A percentile compares a stretch with the other conserved stretches of the same genome.
Evolutionary conservation across 2,113 vertebrate genomes (phyloP).

Genomic region (Ovis aries): DNA sequence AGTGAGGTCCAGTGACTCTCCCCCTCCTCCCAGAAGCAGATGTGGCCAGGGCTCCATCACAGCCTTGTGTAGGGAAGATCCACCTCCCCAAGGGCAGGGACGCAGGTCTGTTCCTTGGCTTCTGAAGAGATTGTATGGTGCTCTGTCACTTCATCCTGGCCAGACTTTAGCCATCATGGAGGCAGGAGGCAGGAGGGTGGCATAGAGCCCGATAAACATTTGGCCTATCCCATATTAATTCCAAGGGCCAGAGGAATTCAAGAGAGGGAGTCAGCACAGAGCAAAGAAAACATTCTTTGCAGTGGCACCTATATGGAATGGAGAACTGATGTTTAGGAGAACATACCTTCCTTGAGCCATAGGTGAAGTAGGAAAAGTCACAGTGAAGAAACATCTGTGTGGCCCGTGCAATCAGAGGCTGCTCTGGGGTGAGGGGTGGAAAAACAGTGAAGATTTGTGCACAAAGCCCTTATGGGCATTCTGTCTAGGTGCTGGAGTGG

Average conservation of each 20-base stretch:
- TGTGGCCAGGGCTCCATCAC: background rate
- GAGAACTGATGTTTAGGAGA: background rate
- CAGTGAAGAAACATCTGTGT: rapidly evolving
- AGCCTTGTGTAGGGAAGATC: background rate
- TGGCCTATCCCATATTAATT: background rate
- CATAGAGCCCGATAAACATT: background rate
- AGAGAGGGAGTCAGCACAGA: background rate
- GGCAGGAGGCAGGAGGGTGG: background rate
- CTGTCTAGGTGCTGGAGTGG: background rate
- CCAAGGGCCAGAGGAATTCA: background rate
- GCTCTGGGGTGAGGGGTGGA: no score
- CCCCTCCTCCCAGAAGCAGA: background rate
- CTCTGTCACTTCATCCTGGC: background rate
- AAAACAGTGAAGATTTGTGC: background rate
- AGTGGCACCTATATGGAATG: background rate
- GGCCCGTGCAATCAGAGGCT: background rate
- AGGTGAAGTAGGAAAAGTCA: background rate
- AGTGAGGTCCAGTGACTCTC: background rate
- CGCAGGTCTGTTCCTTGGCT: background rate
- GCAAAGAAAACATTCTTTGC: background rate
- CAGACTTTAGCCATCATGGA: background rate
- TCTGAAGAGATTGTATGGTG: background rate
- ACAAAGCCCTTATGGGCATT: background rate
- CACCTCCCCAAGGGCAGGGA: background rate
- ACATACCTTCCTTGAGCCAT: background rate